A percentile compares a stretch with the other conserved stretches of the same genome.
Evolutionary conservation across 53 echinoderm and acorn worm species (phyloP).

Genomic region (Mesocentrotus franciscanus): DNA sequence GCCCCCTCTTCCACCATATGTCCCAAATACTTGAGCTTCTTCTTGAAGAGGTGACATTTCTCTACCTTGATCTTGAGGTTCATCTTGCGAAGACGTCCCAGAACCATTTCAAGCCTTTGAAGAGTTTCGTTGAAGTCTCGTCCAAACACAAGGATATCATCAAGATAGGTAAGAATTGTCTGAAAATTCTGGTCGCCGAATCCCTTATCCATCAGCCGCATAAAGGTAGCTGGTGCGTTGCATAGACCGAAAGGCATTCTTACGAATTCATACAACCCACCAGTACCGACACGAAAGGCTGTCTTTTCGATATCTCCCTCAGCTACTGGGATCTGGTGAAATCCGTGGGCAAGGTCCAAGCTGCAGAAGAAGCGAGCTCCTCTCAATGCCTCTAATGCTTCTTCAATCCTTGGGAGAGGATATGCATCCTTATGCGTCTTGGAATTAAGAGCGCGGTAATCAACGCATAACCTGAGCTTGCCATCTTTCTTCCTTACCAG

Average conservation of each 20-base stretch:
- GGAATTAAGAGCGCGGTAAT: conserved; percentile 73
- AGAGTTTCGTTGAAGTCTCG: conserved; percentile 70
- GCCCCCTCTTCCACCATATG: conserved; percentile 66
- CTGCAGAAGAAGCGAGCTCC: conserved; percentile 79
- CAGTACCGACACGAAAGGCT: conserved; percentile 81
- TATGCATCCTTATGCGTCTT: conserved; percentile 86
- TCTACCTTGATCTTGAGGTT: conserved; percentile 77
- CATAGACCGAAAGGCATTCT: conserved; percentile 78
- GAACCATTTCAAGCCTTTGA: conserved; percentile 71
- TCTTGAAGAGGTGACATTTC: conserved; percentile 72
- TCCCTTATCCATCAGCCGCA: conserved; percentile 77
- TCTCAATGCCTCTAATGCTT: conserved; percentile 78
- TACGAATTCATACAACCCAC: conserved; percentile 78
- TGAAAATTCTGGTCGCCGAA: conserved; percentile 82
- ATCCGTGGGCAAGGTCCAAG: conserved; percentile 82
- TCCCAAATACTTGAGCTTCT: conserved; percentile 67
- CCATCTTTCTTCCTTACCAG: conserved; percentile 74
- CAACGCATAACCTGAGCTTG: conserved; percentile 66
- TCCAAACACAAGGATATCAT: conserved; percentile 85
- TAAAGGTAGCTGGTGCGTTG: conserved; percentile 83
- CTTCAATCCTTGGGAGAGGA: conserved; percentile 74
- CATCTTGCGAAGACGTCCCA: conserved; percentile 38
- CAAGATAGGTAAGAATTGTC: conserved; percentile 69
- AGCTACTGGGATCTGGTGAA: conserved; percentile 75
- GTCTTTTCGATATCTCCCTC: conserved; percentile 79